Base-by-base conservation (phyloP, 2,113 vertebrate genomes). In the Tyrannus savana region DNA sequence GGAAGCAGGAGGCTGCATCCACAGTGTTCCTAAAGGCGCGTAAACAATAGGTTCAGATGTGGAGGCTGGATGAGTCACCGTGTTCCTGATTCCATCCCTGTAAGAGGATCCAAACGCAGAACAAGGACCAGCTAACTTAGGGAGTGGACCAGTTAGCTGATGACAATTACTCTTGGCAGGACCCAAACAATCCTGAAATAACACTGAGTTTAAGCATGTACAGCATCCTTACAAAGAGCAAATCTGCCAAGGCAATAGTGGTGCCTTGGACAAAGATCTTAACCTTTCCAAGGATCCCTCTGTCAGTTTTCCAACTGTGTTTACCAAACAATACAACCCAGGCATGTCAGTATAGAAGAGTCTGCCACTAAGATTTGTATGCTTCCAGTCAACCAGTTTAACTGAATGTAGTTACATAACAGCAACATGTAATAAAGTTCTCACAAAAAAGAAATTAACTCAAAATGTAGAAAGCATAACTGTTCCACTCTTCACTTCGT, bases 21-120 rank as follows among this genome's bases (percentile, higher is more conserved):
- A 56, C 44, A 33, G 30, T 55, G 66, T 44, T 83, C 64, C 72
- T 37, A 47, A 33, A 49, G 13, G 84, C 16, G 0, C 0, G 19
- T 52, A 89, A 94, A 95, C 93, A 96, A 86, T 56, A 53, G 66
- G 63, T 17, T 88, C 30, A 41, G 55, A 63, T 25, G 84, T 12
- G 76, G 83, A 67, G 83, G 64, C 83, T 72, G 90, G 63, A 19
- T 89, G 93, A 96, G 68, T 96, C 96, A 96, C 88, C 1, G 2
- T 2, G 25, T 6, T 91, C 84, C 91, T 69, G 87, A 14, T 33
- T 12, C 59, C 33, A 60, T 52, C 77, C 60, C 72, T 71, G 82
- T 4, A 86, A 93, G 0, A 44, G 82, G 42, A 95, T 67, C 75
- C 60, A 6, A 83, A 75, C 2, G 30, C 79, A 63, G 64, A 92